phyloP scores from a whole-genome alignment of 1,140 invertebrate genomes.

The Halotydeus destructor region DNA sequence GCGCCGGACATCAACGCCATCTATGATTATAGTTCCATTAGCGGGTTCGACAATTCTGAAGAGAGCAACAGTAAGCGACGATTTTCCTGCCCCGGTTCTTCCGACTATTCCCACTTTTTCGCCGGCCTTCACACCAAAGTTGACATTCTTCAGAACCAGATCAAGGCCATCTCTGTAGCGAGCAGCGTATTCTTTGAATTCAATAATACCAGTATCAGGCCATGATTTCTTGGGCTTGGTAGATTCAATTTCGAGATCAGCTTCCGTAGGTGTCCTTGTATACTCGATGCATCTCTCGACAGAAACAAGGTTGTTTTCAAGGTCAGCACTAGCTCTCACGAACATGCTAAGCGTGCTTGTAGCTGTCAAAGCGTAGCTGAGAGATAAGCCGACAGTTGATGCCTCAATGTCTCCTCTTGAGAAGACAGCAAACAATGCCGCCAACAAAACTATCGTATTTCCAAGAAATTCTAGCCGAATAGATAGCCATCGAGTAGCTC shows the following conservation, averaged over 20 bases:
- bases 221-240: slow-evolving; percentile 17
- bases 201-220: slow-evolving; percentile 20
- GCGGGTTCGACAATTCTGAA: slow-evolving; percentile 65
- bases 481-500: slow-evolving; percentile 23
- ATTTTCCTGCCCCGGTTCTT: slow-evolving; percentile 63
- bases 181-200: slow-evolving; percentile 20
- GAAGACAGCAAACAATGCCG: slow-evolving; percentile 64
- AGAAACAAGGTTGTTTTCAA: slow-evolving; percentile 41
- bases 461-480: slow-evolving; percentile 24
- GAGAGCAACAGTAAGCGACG: slow-evolving; percentile 52
- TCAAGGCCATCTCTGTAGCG: slow-evolving; percentile 20
- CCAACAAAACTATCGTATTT: slow-evolving; percentile 25
- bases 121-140: slow-evolving; percentile 8
- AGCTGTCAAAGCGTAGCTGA: slow-evolving; percentile 69
- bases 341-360: slow-evolving; percentile 35
- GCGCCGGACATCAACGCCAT: slow-evolving; percentile 59
- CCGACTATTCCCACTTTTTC: slow-evolving; percentile 40
- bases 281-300: slow-evolving; percentile 41
- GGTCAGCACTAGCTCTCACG: slow-evolving; percentile 35
- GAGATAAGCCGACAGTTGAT: slow-evolving; percentile 68
- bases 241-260: slow-evolving; percentile 23
- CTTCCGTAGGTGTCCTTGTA: slow-evolving; percentile 41
- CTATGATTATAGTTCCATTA: slow-evolving; percentile 58
- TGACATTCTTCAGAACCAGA: slow-evolving; percentile 20
- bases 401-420: slow-evolving; percentile 38